phyloP scores from a whole-genome alignment of 2,797 vertebrate species.

The Australoheros facetus region DNA sequence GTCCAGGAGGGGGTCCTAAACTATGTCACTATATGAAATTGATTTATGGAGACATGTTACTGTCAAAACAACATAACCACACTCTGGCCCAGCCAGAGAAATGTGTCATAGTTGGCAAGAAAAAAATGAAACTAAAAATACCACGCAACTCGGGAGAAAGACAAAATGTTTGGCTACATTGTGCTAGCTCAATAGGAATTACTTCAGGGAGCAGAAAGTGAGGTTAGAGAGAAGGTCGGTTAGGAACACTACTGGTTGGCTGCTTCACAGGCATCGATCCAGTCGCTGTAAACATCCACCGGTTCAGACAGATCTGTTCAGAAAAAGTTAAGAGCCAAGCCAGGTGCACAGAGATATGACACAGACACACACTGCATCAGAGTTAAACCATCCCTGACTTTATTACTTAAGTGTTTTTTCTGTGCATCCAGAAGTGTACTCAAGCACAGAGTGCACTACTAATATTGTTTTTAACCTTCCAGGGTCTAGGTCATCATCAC shows the following conservation, averaged over 20 bases:
- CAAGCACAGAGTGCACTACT: background rate
- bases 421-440: background rate
- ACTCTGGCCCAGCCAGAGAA: conserved; percentile 50
- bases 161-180: background rate
- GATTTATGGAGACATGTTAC: background rate
- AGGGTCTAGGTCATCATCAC: background rate
- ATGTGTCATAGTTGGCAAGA: background rate
- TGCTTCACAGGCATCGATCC: conserved; percentile 96
- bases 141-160: background rate
- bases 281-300: conserved; percentile 95
- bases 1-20: background rate
- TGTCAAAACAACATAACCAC: background rate
- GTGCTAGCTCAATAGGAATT: conserved; percentile 1
- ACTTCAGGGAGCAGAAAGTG: background rate
- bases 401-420: background rate
- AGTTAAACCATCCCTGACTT: background rate
- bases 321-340: conserved; percentile 66
- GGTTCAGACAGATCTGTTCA: conserved; percentile 91
- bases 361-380: background rate
- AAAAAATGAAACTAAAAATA: background rate
- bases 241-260: conserved; percentile 87
- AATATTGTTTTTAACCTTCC: background rate
- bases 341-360: background rate
- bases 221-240: conserved; percentile 17
- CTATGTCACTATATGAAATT: background rate